phyloP scores from a whole-genome alignment of 2,888 invertebrate species.

The Polydrusus pterygomalis region DNA sequence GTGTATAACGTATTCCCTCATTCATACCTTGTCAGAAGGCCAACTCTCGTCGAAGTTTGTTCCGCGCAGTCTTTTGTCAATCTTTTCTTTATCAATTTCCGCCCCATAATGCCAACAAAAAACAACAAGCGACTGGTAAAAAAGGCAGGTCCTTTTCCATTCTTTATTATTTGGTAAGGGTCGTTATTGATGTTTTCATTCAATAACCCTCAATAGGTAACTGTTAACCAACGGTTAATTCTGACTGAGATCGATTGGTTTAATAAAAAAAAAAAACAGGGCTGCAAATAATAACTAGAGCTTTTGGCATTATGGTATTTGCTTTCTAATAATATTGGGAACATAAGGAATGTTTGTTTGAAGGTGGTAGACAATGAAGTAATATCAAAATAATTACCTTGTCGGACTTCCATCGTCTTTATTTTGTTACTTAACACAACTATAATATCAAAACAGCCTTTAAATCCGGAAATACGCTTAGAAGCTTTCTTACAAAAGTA shows the following conservation, averaged over 20 bases:
- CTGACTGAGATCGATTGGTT: constrained; percentile 6
- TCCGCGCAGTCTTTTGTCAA: neutral
- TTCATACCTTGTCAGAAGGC: neutral
- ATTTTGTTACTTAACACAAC: too few species aligned
- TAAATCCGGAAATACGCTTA: too few species aligned
- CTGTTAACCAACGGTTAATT: constrained; percentile 20
- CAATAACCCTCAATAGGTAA: constrained; percentile 12
- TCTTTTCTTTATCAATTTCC: constrained; percentile 6
- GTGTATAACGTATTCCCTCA: neutral
- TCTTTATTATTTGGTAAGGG: constrained; percentile 19
- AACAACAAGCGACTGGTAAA: constrained; percentile 7
- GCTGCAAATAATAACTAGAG: neutral
- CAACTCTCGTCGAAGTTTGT: neutral
- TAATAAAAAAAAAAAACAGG: constrained; percentile 7
- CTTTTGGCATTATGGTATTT: too few species aligned
- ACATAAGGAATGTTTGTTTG: too few species aligned
- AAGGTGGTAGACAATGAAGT: too few species aligned
- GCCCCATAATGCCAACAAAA: neutral
- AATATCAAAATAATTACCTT: too few species aligned
- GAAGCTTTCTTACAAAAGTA: too few species aligned
- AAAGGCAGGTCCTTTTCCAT: constrained; percentile 11
- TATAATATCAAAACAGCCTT: too few species aligned
- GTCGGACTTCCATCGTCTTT: too few species aligned
- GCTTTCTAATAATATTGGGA: too few species aligned
- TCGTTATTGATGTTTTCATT: constrained; percentile 24